Percentiles rank a stretch among this genome's conserved stretches.
These are phyloP conservation scores for Odontamblyopus lacepedii DNA, from an alignment of 2,797 vertebrate genomes.

Conservation along the genomic window DNA sequence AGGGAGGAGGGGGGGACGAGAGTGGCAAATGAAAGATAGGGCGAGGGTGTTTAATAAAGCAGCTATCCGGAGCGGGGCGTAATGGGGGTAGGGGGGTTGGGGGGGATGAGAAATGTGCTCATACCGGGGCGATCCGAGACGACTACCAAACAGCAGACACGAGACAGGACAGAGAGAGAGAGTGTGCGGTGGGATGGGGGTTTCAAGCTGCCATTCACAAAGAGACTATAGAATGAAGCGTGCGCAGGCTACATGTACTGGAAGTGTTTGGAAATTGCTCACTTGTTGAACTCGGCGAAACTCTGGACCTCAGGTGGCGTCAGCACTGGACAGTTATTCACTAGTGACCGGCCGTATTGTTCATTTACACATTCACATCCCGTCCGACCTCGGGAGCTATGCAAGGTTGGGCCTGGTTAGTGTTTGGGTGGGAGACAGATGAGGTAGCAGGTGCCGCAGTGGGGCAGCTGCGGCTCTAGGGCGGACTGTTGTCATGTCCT, in stretches of 20 bases:
- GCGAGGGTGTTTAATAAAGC: constrained; percentile 77
- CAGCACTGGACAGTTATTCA: no score
- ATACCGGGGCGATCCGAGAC: constrained; percentile 70
- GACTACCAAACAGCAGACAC: constrained; percentile 66
- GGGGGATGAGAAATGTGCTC: constrained; percentile 76
- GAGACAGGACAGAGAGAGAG: constrained; percentile 26
- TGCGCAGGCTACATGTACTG: no score
- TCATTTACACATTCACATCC: no score
- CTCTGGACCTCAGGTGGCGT: no score
- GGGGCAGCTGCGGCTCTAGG: no score
- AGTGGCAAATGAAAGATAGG: constrained; percentile 74
- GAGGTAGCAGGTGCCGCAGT: no score
- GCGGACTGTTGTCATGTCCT: no score
- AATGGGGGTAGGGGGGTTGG: constrained; percentile 61
- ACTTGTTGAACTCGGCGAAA: neutral
- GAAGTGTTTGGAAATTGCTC: neutral
- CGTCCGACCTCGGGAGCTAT: no score
- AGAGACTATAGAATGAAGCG: neutral
- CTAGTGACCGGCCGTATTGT: no score
- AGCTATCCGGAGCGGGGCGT: constrained; percentile 63
- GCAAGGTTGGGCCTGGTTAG: no score
- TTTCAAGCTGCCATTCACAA: constrained; percentile 2
- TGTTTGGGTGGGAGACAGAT: no score
- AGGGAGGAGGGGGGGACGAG: constrained; percentile 28
- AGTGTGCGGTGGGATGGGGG: neutral